phyloP scores from a whole-genome alignment of 1,140 invertebrate genomes.

The Drosophila leontia region DNA sequence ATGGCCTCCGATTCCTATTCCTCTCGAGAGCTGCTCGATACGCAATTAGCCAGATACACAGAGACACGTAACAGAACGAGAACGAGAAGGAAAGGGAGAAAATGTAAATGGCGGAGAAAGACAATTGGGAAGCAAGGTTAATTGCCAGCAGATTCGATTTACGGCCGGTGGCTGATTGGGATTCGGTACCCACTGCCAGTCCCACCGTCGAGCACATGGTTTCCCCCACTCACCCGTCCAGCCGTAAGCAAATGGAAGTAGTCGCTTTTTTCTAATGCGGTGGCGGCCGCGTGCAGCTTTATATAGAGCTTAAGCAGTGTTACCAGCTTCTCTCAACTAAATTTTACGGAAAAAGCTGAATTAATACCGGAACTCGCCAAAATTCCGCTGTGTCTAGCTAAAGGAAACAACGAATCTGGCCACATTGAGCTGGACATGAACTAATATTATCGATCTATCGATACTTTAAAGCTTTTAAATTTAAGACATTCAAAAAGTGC shows the following conservation, averaged over 20 bases:
- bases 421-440: no score
- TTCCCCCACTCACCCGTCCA: conserved; percentile 21
- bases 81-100: background rate
- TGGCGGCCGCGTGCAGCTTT: conserved; percentile 5
- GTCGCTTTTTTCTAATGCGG: background rate
- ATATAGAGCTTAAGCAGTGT: background rate
- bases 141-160: conserved; percentile 16
- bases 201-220: conserved; percentile 20
- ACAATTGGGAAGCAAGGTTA: conserved; percentile 30
- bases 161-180: background rate
- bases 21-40: conserved; percentile 15
- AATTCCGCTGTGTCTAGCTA: no score
- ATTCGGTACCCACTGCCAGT: background rate
- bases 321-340: background rate
- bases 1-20: conserved; percentile 19
- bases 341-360: background rate
- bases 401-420: no score
- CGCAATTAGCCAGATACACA: conserved; percentile 16
- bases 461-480: no score
- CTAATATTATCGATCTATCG: no score
- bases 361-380: no score
- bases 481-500: no score
- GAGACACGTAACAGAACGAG: conserved; percentile 3
- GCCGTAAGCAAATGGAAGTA: conserved; percentile 1
- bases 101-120: conserved; percentile 5